Evolutionary conservation across 2,888 invertebrate species (phyloP).

Genomic region (Apamea anceps): DNA sequence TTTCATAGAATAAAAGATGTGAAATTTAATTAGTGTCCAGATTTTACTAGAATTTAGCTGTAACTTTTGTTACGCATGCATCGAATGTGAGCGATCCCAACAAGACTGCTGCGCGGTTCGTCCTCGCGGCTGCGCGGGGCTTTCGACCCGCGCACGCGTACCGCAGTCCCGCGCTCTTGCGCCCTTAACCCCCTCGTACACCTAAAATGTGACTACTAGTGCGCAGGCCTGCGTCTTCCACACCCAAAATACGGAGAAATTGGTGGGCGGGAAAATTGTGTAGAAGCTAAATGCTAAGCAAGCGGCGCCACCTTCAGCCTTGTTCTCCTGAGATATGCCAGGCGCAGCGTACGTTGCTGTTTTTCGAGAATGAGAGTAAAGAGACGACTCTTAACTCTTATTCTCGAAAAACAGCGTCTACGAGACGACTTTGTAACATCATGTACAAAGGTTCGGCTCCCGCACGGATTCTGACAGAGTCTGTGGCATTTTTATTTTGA

Average conservation of each 20-base stretch:
- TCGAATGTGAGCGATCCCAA: conserved; percentile 16
- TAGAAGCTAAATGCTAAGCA: background rate
- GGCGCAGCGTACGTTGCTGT: background rate
- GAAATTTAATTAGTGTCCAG: background rate
- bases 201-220: background rate
- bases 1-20: background rate
- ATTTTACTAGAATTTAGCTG: background rate
- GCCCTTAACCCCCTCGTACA: background rate
- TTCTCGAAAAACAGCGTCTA: too few species aligned
- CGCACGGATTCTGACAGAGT: background rate
- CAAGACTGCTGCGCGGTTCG: conserved; percentile 3
- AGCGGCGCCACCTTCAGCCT: background rate
- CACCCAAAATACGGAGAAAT: background rate
- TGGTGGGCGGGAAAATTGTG: conserved; percentile 6
- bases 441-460: background rate
- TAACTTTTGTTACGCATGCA: background rate
- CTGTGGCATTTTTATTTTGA: background rate
- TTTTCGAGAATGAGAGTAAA: background rate
- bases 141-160: conserved; percentile 1
- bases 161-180: too few species aligned
- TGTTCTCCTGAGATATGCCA: background rate
- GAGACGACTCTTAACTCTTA: too few species aligned
- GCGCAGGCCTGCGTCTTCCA: conserved; percentile 3
- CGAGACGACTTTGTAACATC: background rate
- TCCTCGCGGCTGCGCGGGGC: background rate